Conservation (phyloP, 2,797 vertebrate genomes). For the Artibeus lituratus region DNA sequence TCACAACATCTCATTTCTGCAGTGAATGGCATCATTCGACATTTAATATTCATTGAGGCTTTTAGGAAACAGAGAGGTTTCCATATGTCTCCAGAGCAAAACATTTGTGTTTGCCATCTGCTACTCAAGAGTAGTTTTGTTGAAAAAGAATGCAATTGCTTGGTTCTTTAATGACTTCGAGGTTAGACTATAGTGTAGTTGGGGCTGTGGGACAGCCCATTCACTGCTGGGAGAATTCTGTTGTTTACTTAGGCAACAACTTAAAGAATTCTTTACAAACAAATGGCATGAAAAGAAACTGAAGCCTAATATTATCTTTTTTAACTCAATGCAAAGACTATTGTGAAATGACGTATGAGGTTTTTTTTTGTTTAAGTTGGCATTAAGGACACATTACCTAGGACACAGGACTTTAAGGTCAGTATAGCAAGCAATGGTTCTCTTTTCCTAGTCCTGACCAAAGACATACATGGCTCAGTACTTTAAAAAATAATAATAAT, state of each 20-base stretch:
- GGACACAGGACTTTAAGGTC: not conserved
- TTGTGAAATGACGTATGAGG: not conserved
- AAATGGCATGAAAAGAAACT: conserved; percentile 48
- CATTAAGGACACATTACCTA: not conserved
- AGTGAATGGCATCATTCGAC: conserved; percentile 51
- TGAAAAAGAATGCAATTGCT: conserved; percentile 79
- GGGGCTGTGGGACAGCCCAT: conserved; percentile 54
- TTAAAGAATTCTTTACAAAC: conserved; percentile 61
- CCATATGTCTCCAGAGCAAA: conserved; percentile 78
- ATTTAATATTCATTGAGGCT: conserved; percentile 78
- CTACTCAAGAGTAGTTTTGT: conserved; percentile 76
- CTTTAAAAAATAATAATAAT: not conserved
- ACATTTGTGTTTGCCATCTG: conserved; percentile 81
- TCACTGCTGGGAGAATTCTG: conserved; percentile 49
- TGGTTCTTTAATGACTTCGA: conserved; percentile 74
- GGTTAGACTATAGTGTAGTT: conserved; percentile 31
- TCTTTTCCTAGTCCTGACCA: conserved; percentile 10
- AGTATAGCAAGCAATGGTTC: not conserved
- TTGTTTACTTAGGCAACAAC: conserved; percentile 66
- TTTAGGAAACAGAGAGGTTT: conserved; percentile 78
- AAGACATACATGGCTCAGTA: conserved; percentile 33
- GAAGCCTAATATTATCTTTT: conserved; percentile 4
- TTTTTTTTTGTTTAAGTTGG: not conserved
- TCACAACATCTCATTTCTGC: conserved; percentile 60
- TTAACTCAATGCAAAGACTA: conserved; percentile 3